Base-by-base conservation (phyloP, 2,797 vertebrate genomes). In the Thaleichthys pacificus region DNA sequence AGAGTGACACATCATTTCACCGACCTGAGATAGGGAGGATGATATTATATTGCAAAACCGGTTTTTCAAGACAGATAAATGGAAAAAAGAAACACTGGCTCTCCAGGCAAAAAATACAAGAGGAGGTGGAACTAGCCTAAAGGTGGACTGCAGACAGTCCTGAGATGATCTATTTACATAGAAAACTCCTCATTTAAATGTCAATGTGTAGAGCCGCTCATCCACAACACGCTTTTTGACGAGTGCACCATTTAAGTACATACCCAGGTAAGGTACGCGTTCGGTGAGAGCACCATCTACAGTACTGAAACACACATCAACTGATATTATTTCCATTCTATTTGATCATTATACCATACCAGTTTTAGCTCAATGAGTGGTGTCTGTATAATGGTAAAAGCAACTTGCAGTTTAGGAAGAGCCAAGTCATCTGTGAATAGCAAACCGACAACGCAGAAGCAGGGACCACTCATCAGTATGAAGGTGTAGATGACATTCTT, bases 21-120 rank as follows among this genome's bases (percentile, higher is more conserved):
- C 84, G 75, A 86, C 70, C 76, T 87, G 84, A 73, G 78, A 92
- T 93, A 83, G 84, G 71, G 79, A 89, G 77, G 82, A 85, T 89
- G 89, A 91, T 92, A 91, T 90, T 79, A 87, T 80, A 77, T 79
- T 78, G 77, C 80, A 86, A 82, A 88, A 87, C 74, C 71, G 75
- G 72, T 85, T 88, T 76, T 85, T 76, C 61, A 71, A 84, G 87
- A 89, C 87, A 89, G 87, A 80, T 89, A 79, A 79, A 77, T 65
- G 69, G 61, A 71, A 32, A 28, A 78, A 82, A 42, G 38, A 73
- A 84, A 74, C 69, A 80, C 84, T 3, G 75, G 77, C 82, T 87
- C 85, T 54, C 69, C 87, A 85, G 87, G 85, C 74, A 82, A 74
- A 89, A 82, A 77, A 91, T 88, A 35, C 8, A 35, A 69, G 76